Evolutionary conservation across 2,888 invertebrate genomes (phyloP).

Genomic region (Lepidonotus clava): DNA sequence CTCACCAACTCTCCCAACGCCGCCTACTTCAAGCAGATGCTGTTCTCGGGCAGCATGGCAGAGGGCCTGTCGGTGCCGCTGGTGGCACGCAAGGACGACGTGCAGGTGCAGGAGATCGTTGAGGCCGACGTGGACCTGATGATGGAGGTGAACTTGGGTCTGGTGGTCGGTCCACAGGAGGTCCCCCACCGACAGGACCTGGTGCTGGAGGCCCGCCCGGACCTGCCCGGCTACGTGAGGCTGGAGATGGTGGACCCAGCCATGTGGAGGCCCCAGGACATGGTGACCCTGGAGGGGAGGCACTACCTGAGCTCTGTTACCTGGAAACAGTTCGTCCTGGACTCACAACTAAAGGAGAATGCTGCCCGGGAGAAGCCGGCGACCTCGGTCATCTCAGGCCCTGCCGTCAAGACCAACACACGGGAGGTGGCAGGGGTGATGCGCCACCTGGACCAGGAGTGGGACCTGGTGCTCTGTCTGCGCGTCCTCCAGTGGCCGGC

Average conservation of each 20-base stretch:
- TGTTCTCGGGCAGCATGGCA: neutral
- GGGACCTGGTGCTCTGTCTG: neutral
- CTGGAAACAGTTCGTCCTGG: too few relatives aligned
- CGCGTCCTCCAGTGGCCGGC: neutral
- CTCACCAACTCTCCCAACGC: neutral
- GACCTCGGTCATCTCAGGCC: neutral
- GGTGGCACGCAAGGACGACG: neutral
- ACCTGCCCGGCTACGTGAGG: neutral
- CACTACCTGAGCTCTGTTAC: too few relatives aligned
- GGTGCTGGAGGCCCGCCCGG: neutral
- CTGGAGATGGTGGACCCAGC: too few relatives aligned
- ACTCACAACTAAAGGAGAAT: too few relatives aligned
- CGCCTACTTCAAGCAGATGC: neutral
- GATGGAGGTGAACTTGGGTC: neutral
- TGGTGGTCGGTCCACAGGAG: too few relatives aligned
- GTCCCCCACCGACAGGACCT: too few relatives aligned
- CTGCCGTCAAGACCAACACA: neutral
- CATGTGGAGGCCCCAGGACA: too few relatives aligned
- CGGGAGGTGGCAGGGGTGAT: neutral
- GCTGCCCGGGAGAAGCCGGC: neutral
- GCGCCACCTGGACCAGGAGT: neutral
- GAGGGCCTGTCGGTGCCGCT: constrained; percentile 6
- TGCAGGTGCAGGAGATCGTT: neutral
- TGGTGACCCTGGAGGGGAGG: too few relatives aligned
- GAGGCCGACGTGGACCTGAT: neutral